Evolutionary conservation across 2,888 invertebrate species (phyloP).

Genomic region (Corbicula japonica): DNA sequence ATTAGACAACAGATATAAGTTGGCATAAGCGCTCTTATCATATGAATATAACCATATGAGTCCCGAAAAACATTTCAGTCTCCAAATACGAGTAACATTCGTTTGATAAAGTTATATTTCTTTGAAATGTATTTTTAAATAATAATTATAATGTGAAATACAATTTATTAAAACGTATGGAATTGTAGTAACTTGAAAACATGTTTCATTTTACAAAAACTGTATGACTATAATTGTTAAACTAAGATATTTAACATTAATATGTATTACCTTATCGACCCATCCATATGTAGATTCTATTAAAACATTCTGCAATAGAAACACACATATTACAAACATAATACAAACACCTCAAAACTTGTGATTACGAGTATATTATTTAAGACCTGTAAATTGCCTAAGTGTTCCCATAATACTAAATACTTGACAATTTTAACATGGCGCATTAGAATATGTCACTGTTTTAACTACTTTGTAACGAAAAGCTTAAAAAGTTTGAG

Average conservation of each 20-base stretch:
- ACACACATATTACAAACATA: too few species aligned
- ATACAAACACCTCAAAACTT: not conserved
- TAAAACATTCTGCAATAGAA: slow-evolving; percentile 36
- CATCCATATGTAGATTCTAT: slow-evolving; percentile 29
- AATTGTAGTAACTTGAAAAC: not conserved
- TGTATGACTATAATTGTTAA: not conserved
- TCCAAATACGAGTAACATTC: too few species aligned
- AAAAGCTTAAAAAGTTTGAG: not conserved
- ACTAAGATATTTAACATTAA: slow-evolving; percentile 3
- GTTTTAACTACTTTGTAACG: not conserved
- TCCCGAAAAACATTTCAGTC: too few species aligned
- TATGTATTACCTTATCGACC: slow-evolving; percentile 27
- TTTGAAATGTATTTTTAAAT: too few species aligned
- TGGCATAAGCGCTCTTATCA: too few species aligned
- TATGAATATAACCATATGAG: too few species aligned
- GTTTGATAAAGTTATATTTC: too few species aligned
- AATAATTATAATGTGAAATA: too few species aligned
- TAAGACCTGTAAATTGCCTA: not conserved
- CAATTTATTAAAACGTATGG: not conserved
- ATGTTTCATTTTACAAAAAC: not conserved
- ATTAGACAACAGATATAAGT: too few species aligned
- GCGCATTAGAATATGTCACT: not conserved
- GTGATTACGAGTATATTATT: not conserved
- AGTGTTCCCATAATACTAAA: not conserved
- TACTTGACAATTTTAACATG: not conserved